A percentile compares a stretch with the other conserved stretches of the same genome.
Evolutionary conservation across 2,113 vertebrate genomes (phyloP).

Genomic region (Malurus melanocephalus): DNA sequence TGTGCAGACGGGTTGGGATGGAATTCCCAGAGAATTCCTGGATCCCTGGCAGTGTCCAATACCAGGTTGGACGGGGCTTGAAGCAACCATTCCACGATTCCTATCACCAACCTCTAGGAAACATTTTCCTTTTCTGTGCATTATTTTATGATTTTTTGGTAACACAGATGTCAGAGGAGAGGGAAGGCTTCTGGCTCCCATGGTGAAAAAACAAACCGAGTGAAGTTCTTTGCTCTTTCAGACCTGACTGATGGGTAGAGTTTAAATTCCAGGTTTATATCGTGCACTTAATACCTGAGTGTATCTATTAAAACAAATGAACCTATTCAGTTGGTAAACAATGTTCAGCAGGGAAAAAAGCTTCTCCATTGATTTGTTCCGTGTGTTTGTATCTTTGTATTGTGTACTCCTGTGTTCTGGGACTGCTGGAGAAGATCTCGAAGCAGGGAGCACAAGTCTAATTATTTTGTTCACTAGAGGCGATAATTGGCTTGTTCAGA

Average conservation of each 20-base stretch:
- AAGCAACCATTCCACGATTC: background rate
- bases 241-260: background rate
- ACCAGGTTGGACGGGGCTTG: rapidly evolving
- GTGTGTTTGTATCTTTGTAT: background rate
- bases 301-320: background rate
- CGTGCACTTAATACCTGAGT: rapidly evolving
- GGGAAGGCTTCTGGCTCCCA: background rate
- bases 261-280: background rate
- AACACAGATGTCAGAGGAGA: background rate
- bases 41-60: background rate
- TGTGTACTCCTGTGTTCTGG: background rate
- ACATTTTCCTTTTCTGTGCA: background rate
- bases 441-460: constrained; percentile 47
- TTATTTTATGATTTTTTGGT: background rate
- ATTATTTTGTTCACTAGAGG: constrained; percentile 64
- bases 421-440: background rate
- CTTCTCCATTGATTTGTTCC: background rate
- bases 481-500: constrained; percentile 69
- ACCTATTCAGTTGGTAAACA: background rate
- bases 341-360: background rate
- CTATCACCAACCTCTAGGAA: background rate
- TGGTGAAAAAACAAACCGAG: background rate
- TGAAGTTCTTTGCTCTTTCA: background rate
- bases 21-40: background rate
- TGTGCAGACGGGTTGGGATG: rapidly evolving